Conservation (phyloP, 1,140 invertebrate species). For the Magallana ariakensis region DNA sequence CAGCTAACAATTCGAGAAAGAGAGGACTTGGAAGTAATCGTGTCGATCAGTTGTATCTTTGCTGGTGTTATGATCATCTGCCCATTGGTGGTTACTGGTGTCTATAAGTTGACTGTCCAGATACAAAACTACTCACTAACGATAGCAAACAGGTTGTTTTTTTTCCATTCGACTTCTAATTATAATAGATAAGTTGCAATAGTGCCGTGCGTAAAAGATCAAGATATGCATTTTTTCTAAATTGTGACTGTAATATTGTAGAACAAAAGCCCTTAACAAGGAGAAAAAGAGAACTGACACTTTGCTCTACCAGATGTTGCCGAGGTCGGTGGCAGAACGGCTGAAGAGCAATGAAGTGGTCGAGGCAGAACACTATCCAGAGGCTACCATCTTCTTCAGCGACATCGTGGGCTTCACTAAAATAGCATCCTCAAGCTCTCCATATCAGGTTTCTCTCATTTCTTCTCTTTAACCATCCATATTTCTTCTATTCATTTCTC, state of each 20-base stretch:
- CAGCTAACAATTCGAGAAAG: constrained; percentile 30
- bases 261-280: constrained; percentile 67
- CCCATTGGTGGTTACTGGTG: constrained; percentile 69
- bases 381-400: constrained; percentile 88
- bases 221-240: too few species aligned
- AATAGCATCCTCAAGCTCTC: constrained; percentile 90
- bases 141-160: constrained; percentile 7
- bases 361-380: constrained; percentile 61
- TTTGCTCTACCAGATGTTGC: constrained; percentile 70
- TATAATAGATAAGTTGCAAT: too few species aligned
- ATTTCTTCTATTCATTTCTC: too few species aligned
- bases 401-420: constrained; percentile 91
- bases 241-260: constrained; percentile 19
- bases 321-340: constrained; percentile 64
- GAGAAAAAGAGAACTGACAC: constrained; percentile 68
- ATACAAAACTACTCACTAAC: constrained; percentile 50
- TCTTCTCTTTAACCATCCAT: too few species aligned
- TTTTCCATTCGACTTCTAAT: too few species aligned
- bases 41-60: constrained; percentile 55
- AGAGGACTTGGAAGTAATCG: constrained; percentile 44
- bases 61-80: constrained; percentile 70
- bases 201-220: too few species aligned
- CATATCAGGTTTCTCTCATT: constrained; percentile 76
- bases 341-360: constrained; percentile 61
- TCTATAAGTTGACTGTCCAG: constrained; percentile 46